Base-by-base conservation (phyloP, 23 tunicate species). In the Ciona savignyi region DNA sequence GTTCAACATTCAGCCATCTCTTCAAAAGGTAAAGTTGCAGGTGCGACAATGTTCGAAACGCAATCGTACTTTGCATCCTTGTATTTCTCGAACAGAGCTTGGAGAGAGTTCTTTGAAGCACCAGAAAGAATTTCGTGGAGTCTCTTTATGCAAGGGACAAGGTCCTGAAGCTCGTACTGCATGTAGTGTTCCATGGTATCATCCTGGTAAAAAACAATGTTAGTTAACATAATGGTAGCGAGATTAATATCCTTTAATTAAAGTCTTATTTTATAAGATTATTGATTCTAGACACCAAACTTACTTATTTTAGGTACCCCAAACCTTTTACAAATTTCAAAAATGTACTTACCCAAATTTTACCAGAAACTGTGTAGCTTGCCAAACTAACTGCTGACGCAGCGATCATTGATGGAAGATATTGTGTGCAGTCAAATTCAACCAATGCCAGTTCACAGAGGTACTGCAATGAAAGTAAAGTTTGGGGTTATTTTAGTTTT, bases 301-400 rank as follows among this genome's bases (percentile, higher is more conserved):
- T n/a, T n/a, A n/a, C n/a, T n/a, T n/a, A n/a, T n/a, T n/a, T n/a
- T n/a, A n/a, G n/a, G n/a, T n/a, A n/a, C n/a, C n/a, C n/a, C n/a
- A n/a, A n/a, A n/a, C n/a, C n/a, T n/a, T n/a, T n/a, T n/a, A n/a
- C n/a, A n/a, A n/a, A n/a, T n/a, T n/a, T n/a, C n/a, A n/a, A n/a
- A n/a, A n/a, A n/a, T n/a, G n/a, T 9, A 70, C 95, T 70, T 73
- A 88, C 91, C 98, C 98, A 92, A 20, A 85, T 65, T 34, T 84
- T 92, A 62, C 92, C 98, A 1, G 74, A 33, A n/a, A 92, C 83
- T 29, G 86, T 81, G 76, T 76, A 92, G 72, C 86, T 80, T n/a
- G 98, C 90, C 9, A 84, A 35, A 35, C 89, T 72, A 27, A 81
- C 86, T 23, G 91, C 83, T 21, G 98, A 63, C 24, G 98, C 86